These are phyloP conservation scores for Brachyalestes nurse DNA, from an alignment of 2,797 vertebrate genomes.

Conservation along the genomic window DNA sequence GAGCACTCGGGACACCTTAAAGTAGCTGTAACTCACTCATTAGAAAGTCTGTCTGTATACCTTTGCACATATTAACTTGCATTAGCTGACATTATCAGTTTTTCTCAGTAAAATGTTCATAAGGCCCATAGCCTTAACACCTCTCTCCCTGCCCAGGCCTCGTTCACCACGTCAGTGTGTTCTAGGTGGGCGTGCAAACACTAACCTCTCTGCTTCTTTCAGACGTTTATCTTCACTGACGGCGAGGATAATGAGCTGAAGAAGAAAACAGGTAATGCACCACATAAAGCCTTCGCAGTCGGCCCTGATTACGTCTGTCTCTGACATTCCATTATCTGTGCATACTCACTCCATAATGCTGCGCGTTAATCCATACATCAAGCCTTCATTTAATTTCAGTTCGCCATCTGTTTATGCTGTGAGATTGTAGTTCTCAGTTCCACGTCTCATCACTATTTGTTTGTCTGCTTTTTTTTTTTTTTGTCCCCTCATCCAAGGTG, in stretches of 20 bases:
- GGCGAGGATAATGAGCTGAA: conserved; percentile 88
- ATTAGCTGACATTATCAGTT: no score
- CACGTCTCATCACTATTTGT: background rate
- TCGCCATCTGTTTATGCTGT: background rate
- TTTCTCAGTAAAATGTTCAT: no score
- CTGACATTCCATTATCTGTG: no score
- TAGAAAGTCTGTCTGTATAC: no score
- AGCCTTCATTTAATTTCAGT: background rate
- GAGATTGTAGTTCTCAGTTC: background rate
- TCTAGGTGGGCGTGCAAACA: background rate
- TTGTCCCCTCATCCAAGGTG: conserved; percentile 70
- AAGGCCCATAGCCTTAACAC: no score
- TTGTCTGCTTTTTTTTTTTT: background rate
- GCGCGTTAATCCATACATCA: background rate
- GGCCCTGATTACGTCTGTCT: no score
- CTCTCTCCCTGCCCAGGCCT: no score
- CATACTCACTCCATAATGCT: background rate
- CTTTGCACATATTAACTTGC: no score
- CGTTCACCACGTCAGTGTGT: background rate
- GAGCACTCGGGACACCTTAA: no score
- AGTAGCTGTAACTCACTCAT: no score
- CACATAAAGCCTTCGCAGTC: no score
- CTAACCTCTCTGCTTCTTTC: conserved; percentile 57
- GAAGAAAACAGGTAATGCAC: conserved; percentile 78
- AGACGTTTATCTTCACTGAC: conserved; percentile 97